These are phyloP conservation scores for Chorisops tibialis DNA, from an alignment of 2,888 invertebrate genomes.

Conservation along the genomic window DNA sequence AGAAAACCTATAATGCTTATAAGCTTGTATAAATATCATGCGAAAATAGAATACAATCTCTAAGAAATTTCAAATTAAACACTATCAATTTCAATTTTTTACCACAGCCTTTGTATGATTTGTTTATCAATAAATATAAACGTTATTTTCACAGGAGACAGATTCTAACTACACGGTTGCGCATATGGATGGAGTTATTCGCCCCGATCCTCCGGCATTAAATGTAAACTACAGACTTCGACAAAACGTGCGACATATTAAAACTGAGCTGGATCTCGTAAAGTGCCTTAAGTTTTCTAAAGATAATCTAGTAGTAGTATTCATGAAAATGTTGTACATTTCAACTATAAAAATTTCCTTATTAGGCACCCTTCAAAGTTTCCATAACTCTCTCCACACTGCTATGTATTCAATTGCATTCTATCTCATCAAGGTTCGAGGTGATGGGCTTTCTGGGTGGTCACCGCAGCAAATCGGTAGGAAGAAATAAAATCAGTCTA, in stretches of 20 bases:
- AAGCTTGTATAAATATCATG: too few relatives aligned
- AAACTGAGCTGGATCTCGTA: slow-evolving; percentile 34
- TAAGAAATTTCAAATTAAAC: too few relatives aligned
- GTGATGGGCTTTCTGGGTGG: slow-evolving; percentile 75
- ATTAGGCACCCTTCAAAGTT: slow-evolving; percentile 63
- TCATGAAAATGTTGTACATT: neutral
- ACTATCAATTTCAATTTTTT: too few relatives aligned
- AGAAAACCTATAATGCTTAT: too few relatives aligned
- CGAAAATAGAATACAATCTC: too few relatives aligned
- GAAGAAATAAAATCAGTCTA: slow-evolving; percentile 49
- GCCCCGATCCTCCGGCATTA: slow-evolving; percentile 7
- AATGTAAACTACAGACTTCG: slow-evolving; percentile 14
- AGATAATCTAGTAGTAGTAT: slow-evolving; percentile 28
- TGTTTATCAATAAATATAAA: too few relatives aligned
- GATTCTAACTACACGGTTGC: slow-evolving; percentile 34
- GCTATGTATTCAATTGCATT: slow-evolving; percentile 66
- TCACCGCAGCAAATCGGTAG: slow-evolving; percentile 34
- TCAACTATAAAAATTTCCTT: slow-evolving; percentile 22
- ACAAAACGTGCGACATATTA: slow-evolving; percentile 22
- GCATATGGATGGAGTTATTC: slow-evolving; percentile 28
- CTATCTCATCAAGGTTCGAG: slow-evolving; percentile 66
- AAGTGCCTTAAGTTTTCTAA: slow-evolving; percentile 36
- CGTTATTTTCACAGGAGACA: too few relatives aligned
- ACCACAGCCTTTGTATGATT: too few relatives aligned
- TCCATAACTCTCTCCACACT: slow-evolving; percentile 60